These are phyloP conservation scores for Phymastichus coffea DNA, from an alignment of 1,140 invertebrate genomes.

Conservation along the genomic window DNA sequence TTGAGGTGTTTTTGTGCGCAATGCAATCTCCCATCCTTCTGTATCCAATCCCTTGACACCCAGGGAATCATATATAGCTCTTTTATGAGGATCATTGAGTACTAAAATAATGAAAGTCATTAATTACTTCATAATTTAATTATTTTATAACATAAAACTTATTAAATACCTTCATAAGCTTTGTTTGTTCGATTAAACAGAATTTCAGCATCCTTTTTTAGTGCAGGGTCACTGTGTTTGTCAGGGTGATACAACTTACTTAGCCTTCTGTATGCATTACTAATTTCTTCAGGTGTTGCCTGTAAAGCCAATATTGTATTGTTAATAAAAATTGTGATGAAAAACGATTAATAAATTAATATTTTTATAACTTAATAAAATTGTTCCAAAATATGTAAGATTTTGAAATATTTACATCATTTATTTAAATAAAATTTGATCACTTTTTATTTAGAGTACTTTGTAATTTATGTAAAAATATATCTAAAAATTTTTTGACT, in stretches of 20 bases:
- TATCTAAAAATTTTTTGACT: no score
- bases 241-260: slow-evolving; percentile 94
- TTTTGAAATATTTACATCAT: no score
- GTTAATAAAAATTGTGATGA: background rate
- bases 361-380: no score
- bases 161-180: slow-evolving; percentile 82
- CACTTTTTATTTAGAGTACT: no score
- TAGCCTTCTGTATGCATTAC: slow-evolving; percentile 83
- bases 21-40: slow-evolving; percentile 90
- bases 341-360: background rate
- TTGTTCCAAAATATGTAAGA: no score
- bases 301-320: slow-evolving; percentile 49
- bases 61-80: slow-evolving; percentile 80
- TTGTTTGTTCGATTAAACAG: slow-evolving; percentile 90
- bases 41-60: slow-evolving; percentile 81
- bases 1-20: slow-evolving; percentile 84
- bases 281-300: slow-evolving; percentile 88
- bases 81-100: slow-evolving; percentile 72
- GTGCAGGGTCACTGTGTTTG: slow-evolving; percentile 79
- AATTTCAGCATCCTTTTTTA: slow-evolving; percentile 84
- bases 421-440: no score
- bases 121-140: slow-evolving; percentile 55
- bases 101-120: slow-evolving; percentile 57
- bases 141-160: slow-evolving; percentile 47
- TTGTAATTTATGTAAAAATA: no score